Evolutionary conservation across 2,113 vertebrate species (phyloP).

Genomic region (Coregonus clupeaformis): DNA sequence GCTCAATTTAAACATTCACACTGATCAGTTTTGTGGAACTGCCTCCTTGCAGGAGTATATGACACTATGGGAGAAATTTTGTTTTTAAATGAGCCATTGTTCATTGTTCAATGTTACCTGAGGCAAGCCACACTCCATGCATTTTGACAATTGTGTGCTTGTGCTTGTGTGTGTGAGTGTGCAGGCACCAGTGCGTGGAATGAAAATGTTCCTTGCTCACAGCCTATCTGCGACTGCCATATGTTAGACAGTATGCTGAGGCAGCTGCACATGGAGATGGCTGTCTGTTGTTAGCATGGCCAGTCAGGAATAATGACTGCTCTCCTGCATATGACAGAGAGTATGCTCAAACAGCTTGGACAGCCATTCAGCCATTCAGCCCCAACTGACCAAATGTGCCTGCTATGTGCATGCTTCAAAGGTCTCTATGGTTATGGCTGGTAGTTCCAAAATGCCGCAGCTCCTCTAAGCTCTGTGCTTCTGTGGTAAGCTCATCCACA

Average conservation of each 20-base stretch:
- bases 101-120: conserved; percentile 8
- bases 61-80: not conserved
- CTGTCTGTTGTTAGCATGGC: not conserved
- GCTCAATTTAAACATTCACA: no score
- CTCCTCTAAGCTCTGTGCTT: no score
- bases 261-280: conserved; percentile 14
- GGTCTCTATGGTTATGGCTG: conserved; percentile 58
- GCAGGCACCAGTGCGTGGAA: not conserved
- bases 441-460: no score
- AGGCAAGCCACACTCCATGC: not conserved
- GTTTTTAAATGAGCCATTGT: conserved; percentile 7
- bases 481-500: conserved; percentile 11
- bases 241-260: conserved; percentile 24
- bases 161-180: not conserved
- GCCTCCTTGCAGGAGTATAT: no score
- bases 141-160: not conserved
- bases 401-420: conserved; percentile 5
- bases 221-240: not conserved
- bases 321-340: no score
- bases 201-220: not conserved
- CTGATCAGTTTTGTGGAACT: no score
- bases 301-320: no score
- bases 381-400: no score
- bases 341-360: no score
- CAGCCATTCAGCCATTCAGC: no score